Conservation (phyloP, 2,113 vertebrate genomes). For the Chauna torquata region DNA sequence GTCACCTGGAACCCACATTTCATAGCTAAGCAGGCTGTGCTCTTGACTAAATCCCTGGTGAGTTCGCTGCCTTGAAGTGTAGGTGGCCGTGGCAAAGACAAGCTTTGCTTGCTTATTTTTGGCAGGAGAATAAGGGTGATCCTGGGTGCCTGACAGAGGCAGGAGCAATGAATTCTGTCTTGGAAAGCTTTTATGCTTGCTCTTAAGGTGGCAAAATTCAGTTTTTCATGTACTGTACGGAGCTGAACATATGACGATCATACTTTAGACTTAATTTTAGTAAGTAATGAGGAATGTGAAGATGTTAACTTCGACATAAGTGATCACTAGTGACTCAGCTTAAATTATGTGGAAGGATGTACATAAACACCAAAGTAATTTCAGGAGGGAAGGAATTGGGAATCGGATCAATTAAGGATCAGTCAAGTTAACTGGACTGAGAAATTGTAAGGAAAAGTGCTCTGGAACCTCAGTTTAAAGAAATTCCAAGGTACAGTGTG, state of each 20-base stretch:
- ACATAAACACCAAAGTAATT: background rate
- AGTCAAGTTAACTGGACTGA: background rate
- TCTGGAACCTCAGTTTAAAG: background rate
- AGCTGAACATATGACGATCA: background rate
- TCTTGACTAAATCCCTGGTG: background rate
- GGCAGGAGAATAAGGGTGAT: background rate
- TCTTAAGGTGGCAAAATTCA: background rate
- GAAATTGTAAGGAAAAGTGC: background rate
- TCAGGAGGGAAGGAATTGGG: background rate
- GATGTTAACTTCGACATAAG: background rate
- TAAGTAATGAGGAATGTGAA: background rate
- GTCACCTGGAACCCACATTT: background rate
- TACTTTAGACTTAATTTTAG: background rate
- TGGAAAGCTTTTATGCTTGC: background rate
- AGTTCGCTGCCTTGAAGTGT: background rate
- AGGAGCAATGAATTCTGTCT: background rate
- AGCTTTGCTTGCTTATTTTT: background rate
- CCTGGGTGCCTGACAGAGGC: background rate
- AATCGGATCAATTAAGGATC: background rate
- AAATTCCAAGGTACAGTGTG: background rate
- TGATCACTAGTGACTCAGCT: background rate
- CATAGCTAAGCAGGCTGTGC: background rate
- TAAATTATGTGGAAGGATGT: background rate
- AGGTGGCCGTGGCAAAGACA: background rate
- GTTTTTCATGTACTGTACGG: background rate